phyloP scores from a whole-genome alignment of 2,888 invertebrate genomes.

The Eupithecia centaureata region DNA sequence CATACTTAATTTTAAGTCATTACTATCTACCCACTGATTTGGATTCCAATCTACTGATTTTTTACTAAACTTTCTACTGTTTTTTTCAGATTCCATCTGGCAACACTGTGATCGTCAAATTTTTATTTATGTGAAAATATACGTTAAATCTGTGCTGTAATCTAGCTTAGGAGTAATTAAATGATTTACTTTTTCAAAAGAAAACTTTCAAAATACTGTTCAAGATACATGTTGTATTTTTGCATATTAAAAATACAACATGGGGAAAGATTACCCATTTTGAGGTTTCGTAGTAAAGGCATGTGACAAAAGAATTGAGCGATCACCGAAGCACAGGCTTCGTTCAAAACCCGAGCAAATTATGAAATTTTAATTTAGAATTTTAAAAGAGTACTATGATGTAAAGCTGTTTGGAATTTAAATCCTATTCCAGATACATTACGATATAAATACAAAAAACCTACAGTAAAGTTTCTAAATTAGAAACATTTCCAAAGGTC shows the following conservation, averaged over 20 bases:
- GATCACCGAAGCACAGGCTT: not conserved
- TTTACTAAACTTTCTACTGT: no score
- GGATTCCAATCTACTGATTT: no score
- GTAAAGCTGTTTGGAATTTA: not conserved
- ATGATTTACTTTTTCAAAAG: no score
- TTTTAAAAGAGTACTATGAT: not conserved
- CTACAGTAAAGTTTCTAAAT: not conserved
- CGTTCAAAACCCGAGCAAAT: not conserved
- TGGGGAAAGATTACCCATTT: not conserved
- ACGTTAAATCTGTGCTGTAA: no score
- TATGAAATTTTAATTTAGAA: not conserved
- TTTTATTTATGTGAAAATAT: no score
- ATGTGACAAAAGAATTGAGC: not conserved
- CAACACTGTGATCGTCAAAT: no score
- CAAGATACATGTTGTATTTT: no score
- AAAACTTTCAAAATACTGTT: no score
- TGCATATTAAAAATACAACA: not conserved
- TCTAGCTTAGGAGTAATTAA: no score
- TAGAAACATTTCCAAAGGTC: not conserved
- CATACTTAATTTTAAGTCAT: no score
- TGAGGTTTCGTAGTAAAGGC: not conserved
- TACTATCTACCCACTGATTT: no score
- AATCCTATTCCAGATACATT: not conserved
- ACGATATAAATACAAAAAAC: not conserved
- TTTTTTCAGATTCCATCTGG: no score